Conservation (phyloP, 1,140 invertebrate genomes). For the Drosophila hydei region DNA sequence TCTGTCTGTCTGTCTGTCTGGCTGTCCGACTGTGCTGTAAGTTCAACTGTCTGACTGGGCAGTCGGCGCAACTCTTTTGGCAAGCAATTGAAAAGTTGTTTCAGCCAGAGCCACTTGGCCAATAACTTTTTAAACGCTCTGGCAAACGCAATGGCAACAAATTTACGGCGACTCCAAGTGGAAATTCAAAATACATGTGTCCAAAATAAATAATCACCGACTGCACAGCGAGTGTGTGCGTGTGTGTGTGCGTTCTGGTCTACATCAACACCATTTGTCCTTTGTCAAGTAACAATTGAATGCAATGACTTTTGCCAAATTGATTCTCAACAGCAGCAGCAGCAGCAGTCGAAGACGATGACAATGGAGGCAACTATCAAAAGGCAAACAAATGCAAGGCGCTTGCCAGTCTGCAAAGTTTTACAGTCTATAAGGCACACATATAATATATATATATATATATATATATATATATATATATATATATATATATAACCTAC, state of each 20-base stretch:
- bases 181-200: slow-evolving; percentile 72
- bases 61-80: slow-evolving; percentile 44
- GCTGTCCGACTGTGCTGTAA: not conserved
- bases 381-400: slow-evolving; percentile 60
- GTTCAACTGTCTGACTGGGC: slow-evolving; percentile 21
- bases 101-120: slow-evolving; percentile 49
- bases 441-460: slow-evolving; percentile 4
- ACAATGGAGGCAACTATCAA: slow-evolving; percentile 58
- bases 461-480: slow-evolving; percentile 13
- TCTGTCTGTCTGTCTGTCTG: slow-evolving; percentile 12
- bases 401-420: slow-evolving; percentile 54
- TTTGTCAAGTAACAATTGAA: slow-evolving; percentile 81
- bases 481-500: slow-evolving; percentile 31
- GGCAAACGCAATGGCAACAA: slow-evolving; percentile 51
- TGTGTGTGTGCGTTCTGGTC: slow-evolving; percentile 30
- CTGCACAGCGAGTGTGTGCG: slow-evolving; percentile 19
- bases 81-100: slow-evolving; percentile 76
- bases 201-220: slow-evolving; percentile 74
- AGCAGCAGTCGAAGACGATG: slow-evolving; percentile 35
- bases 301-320: slow-evolving; percentile 81
- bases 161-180: slow-evolving; percentile 50
- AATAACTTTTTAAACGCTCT: slow-evolving; percentile 79
- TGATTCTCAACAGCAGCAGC: slow-evolving; percentile 67
- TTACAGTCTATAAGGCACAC: slow-evolving; percentile 12
- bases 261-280: slow-evolving; percentile 78